Percentiles rank a stretch among this genome's conserved stretches.
Conservation (phyloP, 2,113 vertebrate species). For the Chionomys nivalis region DNA sequence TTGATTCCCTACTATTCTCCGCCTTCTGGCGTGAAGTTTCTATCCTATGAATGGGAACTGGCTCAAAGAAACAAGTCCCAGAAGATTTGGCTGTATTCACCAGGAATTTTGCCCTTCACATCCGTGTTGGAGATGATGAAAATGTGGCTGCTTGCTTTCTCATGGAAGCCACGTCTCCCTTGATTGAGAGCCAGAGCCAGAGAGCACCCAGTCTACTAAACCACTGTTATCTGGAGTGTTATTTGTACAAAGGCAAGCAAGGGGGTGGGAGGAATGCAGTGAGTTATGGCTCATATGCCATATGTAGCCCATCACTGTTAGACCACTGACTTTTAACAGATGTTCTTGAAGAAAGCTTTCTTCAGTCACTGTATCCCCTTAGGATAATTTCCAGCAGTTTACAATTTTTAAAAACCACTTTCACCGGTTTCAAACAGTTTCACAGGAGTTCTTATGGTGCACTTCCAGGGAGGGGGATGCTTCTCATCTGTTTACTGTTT, state of each 20-base stretch:
- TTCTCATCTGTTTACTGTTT: background rate
- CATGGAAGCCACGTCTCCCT: constrained; percentile 17
- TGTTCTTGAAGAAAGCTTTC: constrained; percentile 56
- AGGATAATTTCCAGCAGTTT: constrained; percentile 23
- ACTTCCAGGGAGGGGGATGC: constrained; percentile 4
- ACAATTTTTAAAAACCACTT: background rate
- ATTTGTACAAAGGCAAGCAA: background rate
- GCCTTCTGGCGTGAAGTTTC: background rate
- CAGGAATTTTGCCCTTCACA: background rate
- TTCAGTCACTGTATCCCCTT: constrained; percentile 3
- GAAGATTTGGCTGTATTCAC: background rate
- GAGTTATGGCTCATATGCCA: background rate
- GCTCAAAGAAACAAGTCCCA: background rate
- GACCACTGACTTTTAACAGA: constrained; percentile 47
- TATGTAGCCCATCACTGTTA: background rate
- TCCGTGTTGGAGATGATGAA: background rate
- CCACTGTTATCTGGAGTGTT: background rate
- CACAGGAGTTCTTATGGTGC: background rate
- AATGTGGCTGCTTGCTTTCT: constrained; percentile 14
- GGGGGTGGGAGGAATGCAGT: background rate
- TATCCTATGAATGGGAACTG: background rate
- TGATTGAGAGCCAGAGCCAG: background rate
- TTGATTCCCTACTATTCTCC: background rate
- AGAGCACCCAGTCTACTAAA: background rate
- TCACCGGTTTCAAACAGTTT: background rate